phyloP scores from a whole-genome alignment of 2,797 vertebrate genomes.

The Squalus acanthias region DNA sequence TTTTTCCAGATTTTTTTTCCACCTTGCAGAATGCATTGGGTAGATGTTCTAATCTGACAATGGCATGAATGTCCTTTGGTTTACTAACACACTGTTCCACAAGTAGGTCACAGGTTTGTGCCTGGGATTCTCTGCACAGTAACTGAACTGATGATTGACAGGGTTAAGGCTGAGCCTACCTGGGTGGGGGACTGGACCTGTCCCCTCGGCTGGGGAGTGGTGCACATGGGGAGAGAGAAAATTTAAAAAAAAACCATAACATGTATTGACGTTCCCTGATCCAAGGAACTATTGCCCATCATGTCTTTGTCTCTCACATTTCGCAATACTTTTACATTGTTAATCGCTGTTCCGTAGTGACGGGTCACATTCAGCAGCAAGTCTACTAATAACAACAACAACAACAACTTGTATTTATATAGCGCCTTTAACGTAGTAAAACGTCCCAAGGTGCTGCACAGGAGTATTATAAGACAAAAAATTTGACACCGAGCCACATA shows the following conservation, averaged over 20 bases:
- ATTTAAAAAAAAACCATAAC: no score
- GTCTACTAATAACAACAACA: no score
- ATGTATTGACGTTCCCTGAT: neutral
- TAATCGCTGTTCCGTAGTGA: no score
- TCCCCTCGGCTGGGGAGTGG: neutral
- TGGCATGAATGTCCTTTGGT: neutral
- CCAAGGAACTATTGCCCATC: neutral
- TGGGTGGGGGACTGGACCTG: neutral
- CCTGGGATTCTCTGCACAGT: neutral
- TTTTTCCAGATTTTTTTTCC: neutral
- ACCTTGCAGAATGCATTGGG: neutral
- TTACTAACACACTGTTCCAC: neutral
- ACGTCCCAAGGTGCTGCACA: no score
- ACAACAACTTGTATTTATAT: no score
- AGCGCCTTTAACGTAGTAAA: no score
- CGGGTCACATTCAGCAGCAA: no score
- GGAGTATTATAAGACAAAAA: no score
- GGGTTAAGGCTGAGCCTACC: neutral
- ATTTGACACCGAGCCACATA: no score
- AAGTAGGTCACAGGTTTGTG: neutral
- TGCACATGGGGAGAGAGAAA: no score
- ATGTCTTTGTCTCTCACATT: neutral
- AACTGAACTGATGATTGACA: neutral
- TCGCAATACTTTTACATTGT: constrained; percentile 43
- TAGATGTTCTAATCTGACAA: neutral